Percentiles rank a stretch among this genome's conserved stretches.
Conservation (phyloP, 1,140 invertebrate species). For the Drosophila murphyi region DNA sequence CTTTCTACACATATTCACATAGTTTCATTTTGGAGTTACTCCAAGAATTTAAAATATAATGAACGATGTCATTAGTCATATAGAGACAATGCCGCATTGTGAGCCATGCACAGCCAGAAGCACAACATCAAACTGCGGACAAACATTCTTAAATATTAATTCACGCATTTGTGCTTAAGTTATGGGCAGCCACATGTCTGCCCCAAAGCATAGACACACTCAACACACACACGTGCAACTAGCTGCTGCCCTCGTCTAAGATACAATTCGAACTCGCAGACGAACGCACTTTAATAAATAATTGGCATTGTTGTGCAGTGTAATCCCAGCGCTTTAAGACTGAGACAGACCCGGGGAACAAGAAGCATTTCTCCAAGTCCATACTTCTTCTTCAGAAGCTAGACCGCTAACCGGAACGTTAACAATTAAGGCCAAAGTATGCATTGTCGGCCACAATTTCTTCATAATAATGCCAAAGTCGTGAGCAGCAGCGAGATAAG, state of each 20-base stretch:
- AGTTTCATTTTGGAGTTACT: conserved; percentile 69
- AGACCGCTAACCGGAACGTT: conserved; percentile 66
- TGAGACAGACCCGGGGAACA: not conserved
- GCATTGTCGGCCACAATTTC: conserved; percentile 69
- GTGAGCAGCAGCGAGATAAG: conserved; percentile 38
- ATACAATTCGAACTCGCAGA: conserved; percentile 15
- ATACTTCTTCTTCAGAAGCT: conserved; percentile 11
- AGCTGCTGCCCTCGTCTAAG: conserved; percentile 1
- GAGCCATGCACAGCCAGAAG: conserved; percentile 1
- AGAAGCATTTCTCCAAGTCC: not conserved
- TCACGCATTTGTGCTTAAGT: conserved; percentile 47
- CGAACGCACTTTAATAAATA: conserved; percentile 78
- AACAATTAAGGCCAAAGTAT: conserved; percentile 78
- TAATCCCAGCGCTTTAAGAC: conserved; percentile 62
- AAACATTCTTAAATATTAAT: conserved; percentile 55
- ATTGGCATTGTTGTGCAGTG: conserved; percentile 74
- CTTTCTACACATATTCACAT: conserved; percentile 31
- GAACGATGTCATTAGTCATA: conserved; percentile 83
- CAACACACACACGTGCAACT: conserved; percentile 9
- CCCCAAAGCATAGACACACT: not conserved
- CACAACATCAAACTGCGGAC: conserved; percentile 13
- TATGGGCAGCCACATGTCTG: conserved; percentile 36
- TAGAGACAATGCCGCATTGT: conserved; percentile 70
- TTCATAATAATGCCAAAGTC: conserved; percentile 62
- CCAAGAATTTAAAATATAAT: conserved; percentile 81